Evolutionary conservation across 2,113 vertebrate species (phyloP).

Genomic region (Salvelinus fontinalis): DNA sequence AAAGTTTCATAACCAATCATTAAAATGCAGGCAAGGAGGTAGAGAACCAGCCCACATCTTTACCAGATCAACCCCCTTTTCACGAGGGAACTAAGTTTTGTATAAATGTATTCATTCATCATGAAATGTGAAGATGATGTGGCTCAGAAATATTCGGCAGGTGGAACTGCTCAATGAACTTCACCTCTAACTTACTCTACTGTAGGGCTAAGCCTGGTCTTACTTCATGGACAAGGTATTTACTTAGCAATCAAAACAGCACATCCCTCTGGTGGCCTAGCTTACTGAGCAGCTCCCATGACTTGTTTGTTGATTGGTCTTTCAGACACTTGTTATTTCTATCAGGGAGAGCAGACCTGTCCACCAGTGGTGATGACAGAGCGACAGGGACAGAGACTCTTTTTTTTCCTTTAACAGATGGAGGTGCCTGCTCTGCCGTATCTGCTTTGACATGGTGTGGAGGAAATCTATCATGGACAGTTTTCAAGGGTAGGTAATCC

Average conservation of each 20-base stretch:
- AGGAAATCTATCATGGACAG: constrained; percentile 13
- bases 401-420: neutral
- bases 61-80: constrained; percentile 19
- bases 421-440: neutral
- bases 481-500: constrained; percentile 16
- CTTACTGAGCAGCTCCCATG: constrained; percentile 30
- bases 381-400: neutral
- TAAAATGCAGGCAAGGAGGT: neutral
- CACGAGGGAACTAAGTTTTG: constrained; percentile 5
- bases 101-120: constrained; percentile 1
- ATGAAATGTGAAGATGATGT: neutral
- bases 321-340: neutral
- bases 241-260: neutral
- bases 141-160: too few species aligned
- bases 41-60: constrained; percentile 6
- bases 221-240: neutral
- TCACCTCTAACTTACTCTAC: neutral
- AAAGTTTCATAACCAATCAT: constrained; percentile 32
- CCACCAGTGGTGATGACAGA: neutral
- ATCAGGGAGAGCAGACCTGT: neutral
- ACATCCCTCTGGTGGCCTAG: constrained; percentile 13
- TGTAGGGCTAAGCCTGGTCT: neutral
- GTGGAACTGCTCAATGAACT: neutral
- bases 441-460: neutral
- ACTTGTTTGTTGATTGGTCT: neutral